These are phyloP conservation scores for Sussaba pulchella DNA, from an alignment of 2,888 invertebrate genomes.

Conservation along the genomic window DNA sequence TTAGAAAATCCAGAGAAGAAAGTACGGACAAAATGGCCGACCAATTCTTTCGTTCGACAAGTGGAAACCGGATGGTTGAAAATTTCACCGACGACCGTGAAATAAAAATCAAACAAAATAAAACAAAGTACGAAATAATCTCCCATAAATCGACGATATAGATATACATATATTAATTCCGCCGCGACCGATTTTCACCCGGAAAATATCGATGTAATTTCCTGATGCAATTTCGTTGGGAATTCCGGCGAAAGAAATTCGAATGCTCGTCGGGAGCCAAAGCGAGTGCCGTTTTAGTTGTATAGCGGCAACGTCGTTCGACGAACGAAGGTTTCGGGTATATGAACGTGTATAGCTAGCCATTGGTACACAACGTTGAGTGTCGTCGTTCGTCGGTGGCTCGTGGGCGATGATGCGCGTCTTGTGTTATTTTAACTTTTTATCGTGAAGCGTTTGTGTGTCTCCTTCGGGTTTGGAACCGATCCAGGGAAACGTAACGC, in stretches of 20 bases:
- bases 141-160: slow-evolving; percentile 15
- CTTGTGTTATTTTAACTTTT: slow-evolving; percentile 72
- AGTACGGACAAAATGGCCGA: too few relatives aligned
- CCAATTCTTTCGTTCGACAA: background rate
- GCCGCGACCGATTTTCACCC: slow-evolving; percentile 21
- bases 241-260: slow-evolving; percentile 55
- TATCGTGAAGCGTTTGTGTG: slow-evolving; percentile 52
- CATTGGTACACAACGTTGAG: too few relatives aligned
- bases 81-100: background rate
- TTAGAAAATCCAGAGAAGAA: too few relatives aligned
- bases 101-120: too few relatives aligned
- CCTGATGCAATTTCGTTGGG: slow-evolving; percentile 21
- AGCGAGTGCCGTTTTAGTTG: slow-evolving; percentile 12
- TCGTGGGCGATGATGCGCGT: slow-evolving; percentile 42
- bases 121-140: background rate
- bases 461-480: slow-evolving; percentile 63
- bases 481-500: slow-evolving; percentile 68
- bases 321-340: background rate
- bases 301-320: slow-evolving; percentile 12
- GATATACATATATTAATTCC: slow-evolving; percentile 30
- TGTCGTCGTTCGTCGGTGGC: slow-evolving; percentile 13
- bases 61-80: background rate
- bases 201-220: slow-evolving; percentile 48
- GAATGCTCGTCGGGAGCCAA: slow-evolving; percentile 52
- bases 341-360: slow-evolving; percentile 20